A percentile compares a stretch with the other conserved stretches of the same genome.
Conservation (phyloP, 2,113 vertebrate genomes). For the Onychorhynchus coronatus region DNA sequence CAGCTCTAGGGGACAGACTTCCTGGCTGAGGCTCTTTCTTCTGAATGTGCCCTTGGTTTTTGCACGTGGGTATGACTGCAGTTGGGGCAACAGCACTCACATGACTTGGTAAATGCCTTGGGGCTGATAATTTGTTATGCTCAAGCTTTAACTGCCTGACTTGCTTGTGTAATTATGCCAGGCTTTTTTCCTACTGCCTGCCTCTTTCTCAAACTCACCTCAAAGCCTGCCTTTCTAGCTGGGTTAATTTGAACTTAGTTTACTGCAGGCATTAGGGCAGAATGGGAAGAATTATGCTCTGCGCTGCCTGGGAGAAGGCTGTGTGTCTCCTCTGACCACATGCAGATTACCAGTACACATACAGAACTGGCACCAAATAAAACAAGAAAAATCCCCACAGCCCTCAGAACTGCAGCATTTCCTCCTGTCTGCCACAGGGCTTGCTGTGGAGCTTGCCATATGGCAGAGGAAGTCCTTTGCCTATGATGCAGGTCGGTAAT, state of each 20-base stretch:
- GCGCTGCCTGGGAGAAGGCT: neutral
- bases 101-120: slow-evolving; percentile 15
- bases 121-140: slow-evolving; percentile 31
- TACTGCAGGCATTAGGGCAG: slow-evolving; percentile 24
- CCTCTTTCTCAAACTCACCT: neutral
- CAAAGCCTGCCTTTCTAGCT: slow-evolving; percentile 24
- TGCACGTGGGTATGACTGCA: slow-evolving; percentile 32
- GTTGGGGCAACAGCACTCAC: slow-evolving; percentile 14
- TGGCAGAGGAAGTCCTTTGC: neutral
- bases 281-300: neutral
- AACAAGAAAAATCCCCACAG: neutral
- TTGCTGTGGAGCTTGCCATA: neutral
- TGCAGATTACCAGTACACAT: neutral
- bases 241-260: slow-evolving; percentile 1
- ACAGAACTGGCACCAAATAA: neutral
- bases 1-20: neutral
- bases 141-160: slow-evolving; percentile 36
- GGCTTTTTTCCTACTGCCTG: slow-evolving; percentile 15
- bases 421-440: neutral
- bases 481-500: neutral
- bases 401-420: neutral
- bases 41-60: slow-evolving; percentile 52
- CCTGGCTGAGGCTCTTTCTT: neutral
- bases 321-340: neutral
- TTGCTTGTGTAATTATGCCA: slow-evolving; percentile 36